phyloP scores from a whole-genome alignment of 2,888 invertebrate species.

The Cantharis flavilabris region DNA sequence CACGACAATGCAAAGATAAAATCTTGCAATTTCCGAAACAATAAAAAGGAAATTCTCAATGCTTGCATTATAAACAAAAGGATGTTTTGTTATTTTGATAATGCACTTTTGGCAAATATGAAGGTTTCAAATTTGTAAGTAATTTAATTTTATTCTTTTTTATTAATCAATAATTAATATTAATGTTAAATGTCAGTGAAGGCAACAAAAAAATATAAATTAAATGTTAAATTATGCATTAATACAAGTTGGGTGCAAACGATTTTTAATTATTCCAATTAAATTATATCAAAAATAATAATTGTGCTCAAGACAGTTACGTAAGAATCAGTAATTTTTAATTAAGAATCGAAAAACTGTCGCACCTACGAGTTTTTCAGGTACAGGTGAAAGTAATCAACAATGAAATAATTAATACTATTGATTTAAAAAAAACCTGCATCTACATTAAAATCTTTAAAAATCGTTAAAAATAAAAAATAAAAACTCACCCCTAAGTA shows the following conservation, averaged over 20 bases:
- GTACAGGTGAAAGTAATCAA: background rate
- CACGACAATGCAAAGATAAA: background rate
- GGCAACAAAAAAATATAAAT: background rate
- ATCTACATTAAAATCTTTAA: background rate
- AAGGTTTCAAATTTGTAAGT: background rate
- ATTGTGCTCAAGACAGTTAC: background rate
- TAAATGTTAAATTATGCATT: background rate
- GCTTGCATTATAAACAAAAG: background rate
- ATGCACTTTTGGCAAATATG: background rate
- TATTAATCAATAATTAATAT: background rate
- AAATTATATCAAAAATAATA: background rate
- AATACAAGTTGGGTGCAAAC: background rate
- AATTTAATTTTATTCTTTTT: background rate
- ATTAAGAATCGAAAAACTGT: background rate
- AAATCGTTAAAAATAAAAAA: background rate
- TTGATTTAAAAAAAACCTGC: too few relatives aligned
- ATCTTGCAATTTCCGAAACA: background rate
- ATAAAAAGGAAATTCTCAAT: background rate
- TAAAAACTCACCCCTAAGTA: conserved; percentile 76
- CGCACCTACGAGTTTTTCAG: background rate
- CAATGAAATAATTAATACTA: background rate
- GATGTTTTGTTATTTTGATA: background rate
- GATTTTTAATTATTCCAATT: background rate
- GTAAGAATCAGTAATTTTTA: background rate
- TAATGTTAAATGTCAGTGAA: background rate